Evolutionary conservation across 1,140 invertebrate genomes (phyloP).

Genomic region (Rhopalosiphum maidis): DNA sequence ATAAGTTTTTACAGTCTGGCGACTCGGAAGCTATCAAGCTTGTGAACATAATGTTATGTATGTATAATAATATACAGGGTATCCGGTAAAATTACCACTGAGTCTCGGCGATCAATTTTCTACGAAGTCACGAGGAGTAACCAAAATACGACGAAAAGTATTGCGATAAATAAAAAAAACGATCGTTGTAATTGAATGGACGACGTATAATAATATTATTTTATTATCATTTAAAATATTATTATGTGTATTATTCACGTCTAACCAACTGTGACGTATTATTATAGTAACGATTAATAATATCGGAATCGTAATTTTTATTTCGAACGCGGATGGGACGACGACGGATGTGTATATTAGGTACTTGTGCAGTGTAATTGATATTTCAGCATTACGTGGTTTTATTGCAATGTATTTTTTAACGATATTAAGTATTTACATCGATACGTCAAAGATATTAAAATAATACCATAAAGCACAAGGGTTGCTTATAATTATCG

Average conservation of each 20-base stretch:
- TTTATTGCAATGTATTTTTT: background rate
- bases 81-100: background rate
- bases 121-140: background rate
- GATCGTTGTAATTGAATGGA: background rate
- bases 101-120: background rate
- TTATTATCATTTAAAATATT: background rate
- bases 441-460: background rate
- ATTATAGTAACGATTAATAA: background rate
- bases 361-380: background rate
- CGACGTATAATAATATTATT: background rate
- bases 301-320: background rate
- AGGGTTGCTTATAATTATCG: background rate
- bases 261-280: background rate
- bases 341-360: background rate
- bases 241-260: background rate
- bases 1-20: slow-evolving; percentile 11
- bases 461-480: background rate
- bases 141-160: background rate
- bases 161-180: background rate
- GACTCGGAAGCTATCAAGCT: background rate
- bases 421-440: background rate
- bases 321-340: background rate
- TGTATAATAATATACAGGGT: background rate
- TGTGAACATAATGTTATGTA: background rate
- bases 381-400: background rate